Evolutionary conservation across 1,140 invertebrate species (phyloP).

Genomic region (Carcinoscorpius rotundicauda): DNA sequence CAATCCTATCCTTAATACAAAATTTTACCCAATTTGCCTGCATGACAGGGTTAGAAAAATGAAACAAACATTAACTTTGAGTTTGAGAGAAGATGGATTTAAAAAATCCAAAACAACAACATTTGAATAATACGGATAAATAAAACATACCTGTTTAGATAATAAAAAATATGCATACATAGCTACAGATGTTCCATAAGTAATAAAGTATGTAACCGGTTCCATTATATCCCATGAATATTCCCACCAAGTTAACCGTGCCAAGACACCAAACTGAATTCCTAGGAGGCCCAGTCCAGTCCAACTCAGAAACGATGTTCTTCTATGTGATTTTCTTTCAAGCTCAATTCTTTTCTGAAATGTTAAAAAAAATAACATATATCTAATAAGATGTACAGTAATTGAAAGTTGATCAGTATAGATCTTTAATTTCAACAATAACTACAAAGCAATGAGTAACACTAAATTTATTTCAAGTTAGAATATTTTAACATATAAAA

Average conservation of each 20-base stretch:
- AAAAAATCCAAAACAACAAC: too few relatives aligned
- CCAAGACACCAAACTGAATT: slow-evolving; percentile 94
- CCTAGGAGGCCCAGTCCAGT: slow-evolving; percentile 84
- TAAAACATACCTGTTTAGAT: slow-evolving; percentile 69
- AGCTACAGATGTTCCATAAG: slow-evolving; percentile 93
- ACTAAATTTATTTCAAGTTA: too few relatives aligned
- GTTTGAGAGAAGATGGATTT: too few relatives aligned
- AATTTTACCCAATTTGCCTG: too few relatives aligned
- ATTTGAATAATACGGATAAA: background rate
- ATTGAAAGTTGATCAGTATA: too few relatives aligned
- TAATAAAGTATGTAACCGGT: slow-evolving; percentile 98
- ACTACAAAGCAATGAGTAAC: too few relatives aligned
- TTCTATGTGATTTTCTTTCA: slow-evolving; percentile 48
- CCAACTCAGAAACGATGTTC: slow-evolving; percentile 43
- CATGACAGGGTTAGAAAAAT: too few relatives aligned
- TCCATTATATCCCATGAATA: slow-evolving; percentile 99
- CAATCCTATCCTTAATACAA: too few relatives aligned
- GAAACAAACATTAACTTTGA: too few relatives aligned
- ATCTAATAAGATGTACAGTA: slow-evolving; percentile 2
- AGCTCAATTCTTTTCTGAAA: slow-evolving; percentile 32
- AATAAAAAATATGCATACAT: slow-evolving; percentile 91
- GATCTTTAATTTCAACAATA: too few relatives aligned
- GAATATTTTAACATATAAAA: too few relatives aligned
- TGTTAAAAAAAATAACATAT: background rate
- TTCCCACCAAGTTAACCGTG: slow-evolving; percentile 97